phyloP scores from a whole-genome alignment of 1,140 invertebrate genomes.

The Rhizoglyphus robini region DNA sequence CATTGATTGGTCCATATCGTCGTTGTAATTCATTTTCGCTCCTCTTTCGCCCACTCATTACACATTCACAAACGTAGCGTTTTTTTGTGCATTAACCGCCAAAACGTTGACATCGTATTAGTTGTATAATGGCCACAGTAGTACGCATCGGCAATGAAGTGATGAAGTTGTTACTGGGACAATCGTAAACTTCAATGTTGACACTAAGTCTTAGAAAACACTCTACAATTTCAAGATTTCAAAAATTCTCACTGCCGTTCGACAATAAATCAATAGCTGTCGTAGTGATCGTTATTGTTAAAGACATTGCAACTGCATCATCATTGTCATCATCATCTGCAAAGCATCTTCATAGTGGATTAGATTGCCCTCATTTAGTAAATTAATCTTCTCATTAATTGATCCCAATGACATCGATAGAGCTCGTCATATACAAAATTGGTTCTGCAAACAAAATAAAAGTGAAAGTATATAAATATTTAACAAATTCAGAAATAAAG shows the following conservation, averaged over 20 bases:
- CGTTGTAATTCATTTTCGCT: slow-evolving; percentile 27
- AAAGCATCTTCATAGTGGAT: slow-evolving; percentile 53
- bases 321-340: slow-evolving; percentile 29
- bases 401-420: slow-evolving; percentile 52
- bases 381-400: slow-evolving; percentile 45
- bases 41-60: slow-evolving; percentile 35
- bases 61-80: slow-evolving; percentile 35
- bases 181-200: too few relatives aligned
- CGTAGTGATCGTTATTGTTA: slow-evolving; percentile 17
- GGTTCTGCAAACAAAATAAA: slow-evolving; percentile 40
- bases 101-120: too few relatives aligned
- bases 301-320: background rate
- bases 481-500: background rate
- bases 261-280: slow-evolving; percentile 32
- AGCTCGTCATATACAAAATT: slow-evolving; percentile 55
- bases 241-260: too few relatives aligned
- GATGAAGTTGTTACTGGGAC: too few relatives aligned
- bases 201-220: too few relatives aligned
- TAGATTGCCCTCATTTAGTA: slow-evolving; percentile 46
- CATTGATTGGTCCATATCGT: slow-evolving; percentile 18
- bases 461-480: background rate
- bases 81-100: too few relatives aligned
- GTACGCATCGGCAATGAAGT: too few relatives aligned
- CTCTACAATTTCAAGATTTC: too few relatives aligned
- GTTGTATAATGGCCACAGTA: too few relatives aligned